Evolutionary conservation across 64 coral and sea anemone genomes (phyloP).

Genomic region (Porites lutea): DNA sequence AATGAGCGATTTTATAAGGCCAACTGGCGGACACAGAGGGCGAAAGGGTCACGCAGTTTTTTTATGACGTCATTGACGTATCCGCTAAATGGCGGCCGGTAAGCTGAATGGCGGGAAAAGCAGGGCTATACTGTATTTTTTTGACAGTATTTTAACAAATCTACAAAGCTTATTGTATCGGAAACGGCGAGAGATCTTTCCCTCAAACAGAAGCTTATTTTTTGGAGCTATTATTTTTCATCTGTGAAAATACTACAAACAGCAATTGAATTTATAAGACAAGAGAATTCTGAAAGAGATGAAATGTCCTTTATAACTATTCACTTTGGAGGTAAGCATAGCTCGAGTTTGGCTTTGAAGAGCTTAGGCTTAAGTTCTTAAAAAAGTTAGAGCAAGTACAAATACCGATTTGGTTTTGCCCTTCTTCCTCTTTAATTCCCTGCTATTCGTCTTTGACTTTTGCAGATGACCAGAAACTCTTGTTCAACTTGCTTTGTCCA

Average conservation of each 20-base stretch:
- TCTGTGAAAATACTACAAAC: background rate
- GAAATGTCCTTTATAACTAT: slow-evolving; percentile 47
- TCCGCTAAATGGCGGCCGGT: too few species aligned
- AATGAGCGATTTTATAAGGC: too few species aligned
- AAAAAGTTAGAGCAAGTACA: background rate
- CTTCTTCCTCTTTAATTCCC: too few species aligned
- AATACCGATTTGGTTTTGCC: too few species aligned
- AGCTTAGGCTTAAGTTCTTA: too few species aligned
- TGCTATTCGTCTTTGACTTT: background rate
- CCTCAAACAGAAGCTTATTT: too few species aligned
- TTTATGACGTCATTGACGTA: slow-evolving; percentile 10
- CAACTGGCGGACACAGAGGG: too few species aligned
- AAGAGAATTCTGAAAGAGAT: background rate
- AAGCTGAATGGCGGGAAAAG: slow-evolving; percentile 22
- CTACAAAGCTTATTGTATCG: too few species aligned
- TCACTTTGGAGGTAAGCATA: slow-evolving; percentile 37
- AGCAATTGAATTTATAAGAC: background rate
- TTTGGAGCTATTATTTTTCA: too few species aligned
- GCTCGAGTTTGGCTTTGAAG: background rate
- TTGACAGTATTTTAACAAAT: too few species aligned
- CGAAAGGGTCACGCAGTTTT: background rate
- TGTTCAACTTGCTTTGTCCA: slow-evolving; percentile 54
- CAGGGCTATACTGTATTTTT: too few species aligned
- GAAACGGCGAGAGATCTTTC: too few species aligned
- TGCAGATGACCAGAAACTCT: slow-evolving; percentile 49